Evolutionary conservation across 1,140 invertebrate genomes (phyloP), one percentile per base, ranked within the genome.

Genomic region (Drosophila takahashii): DNA sequence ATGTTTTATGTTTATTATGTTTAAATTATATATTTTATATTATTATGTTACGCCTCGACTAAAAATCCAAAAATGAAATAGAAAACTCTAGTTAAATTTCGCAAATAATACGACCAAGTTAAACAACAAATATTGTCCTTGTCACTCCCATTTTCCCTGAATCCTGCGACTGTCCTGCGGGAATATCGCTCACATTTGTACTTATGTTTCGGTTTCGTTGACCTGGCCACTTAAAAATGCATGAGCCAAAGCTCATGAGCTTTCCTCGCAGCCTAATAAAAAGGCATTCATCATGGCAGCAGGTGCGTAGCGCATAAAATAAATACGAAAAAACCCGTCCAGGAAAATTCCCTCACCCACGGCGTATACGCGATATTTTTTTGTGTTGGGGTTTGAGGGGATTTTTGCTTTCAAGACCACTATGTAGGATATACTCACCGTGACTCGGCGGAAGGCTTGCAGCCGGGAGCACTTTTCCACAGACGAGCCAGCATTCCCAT

Each of bases 401-500:
- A 18, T 37, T 60, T 60, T 50, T 45, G 4, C 44, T 26, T 32
- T 27, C 11, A 16, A 9, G 7, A 34, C 7, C 15, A 27, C n/a
- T 26, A 18, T 7, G 9, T 18, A 9, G 58, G 3, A 48, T 10
- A 11, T 26, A 90, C 81, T 81, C 62, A 92, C 92, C 92, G 89
- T 72, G 92, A 94, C 78, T 94, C 94, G 3, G 94, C 94, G n/a
- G 94, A 94, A 41, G 94, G 93, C 60, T 94, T 94, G 7, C 95
- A 95, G 18, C 95, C 96, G 0, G 96, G 96, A 26, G 95, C 94
- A 61, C 95, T 96, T 90, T 96, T 95, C 97, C 97, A 98, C 60
- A 98, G 93, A 47, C 97, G 94, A 61, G 95, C 95, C 79, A 99
- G 92, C 96, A 99, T 98, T 71, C 96, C 95, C 87, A 98, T 95